Base-by-base conservation (phyloP, 2,888 invertebrate species). In the Myopa testacea region DNA sequence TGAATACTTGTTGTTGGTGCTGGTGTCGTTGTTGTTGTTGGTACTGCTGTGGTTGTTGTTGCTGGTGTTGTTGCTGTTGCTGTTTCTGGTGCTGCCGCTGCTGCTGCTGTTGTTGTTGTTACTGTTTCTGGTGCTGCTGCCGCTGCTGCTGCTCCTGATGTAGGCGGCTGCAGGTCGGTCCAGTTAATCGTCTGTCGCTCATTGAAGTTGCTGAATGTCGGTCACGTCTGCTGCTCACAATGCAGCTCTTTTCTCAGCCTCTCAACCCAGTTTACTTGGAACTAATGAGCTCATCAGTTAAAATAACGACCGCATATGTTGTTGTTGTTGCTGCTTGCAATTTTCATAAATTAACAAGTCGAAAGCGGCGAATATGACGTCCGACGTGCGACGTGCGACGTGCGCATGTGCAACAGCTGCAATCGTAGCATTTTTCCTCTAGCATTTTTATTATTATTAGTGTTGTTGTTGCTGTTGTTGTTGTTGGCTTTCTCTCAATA, bases 221-320 rank as follows among this genome's bases (percentile, higher is more conserved):
- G 75, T 75, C 75, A 67, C 19, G 60, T 62, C 60, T 16, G 50
- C 16, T 14, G 19, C 67, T 16, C 55, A 63, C 63, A 65, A 45
- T 63, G 50, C 74, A 52, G 50, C 75, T 4, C 7, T 38, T 34
- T 75, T 75, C 75, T n/a, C 75, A 75, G 58, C 60, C 68, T 58
- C 75, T 50, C 68, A 75, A 60, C 75, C 75, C n/a, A 68, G 50
- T 68, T 68, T 75, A 34, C 38, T 38, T 16, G 45, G 37, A 38
- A 70, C 34, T 69, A 75, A 75, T 38, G 75, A 75, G 75, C 75
- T 58, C 75, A 69, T 60, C 68, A 75, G 69, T 69, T 55, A 60
- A 40, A 68, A n/a, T 50, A 40, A 52, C 68, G 14, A 37, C 58
- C 16, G 45, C 75, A 60, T 16, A 6, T 40, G 37, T 38, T 72